phyloP scores from a whole-genome alignment of 2,113 vertebrate species.

The Nycticebus coucang region DNA sequence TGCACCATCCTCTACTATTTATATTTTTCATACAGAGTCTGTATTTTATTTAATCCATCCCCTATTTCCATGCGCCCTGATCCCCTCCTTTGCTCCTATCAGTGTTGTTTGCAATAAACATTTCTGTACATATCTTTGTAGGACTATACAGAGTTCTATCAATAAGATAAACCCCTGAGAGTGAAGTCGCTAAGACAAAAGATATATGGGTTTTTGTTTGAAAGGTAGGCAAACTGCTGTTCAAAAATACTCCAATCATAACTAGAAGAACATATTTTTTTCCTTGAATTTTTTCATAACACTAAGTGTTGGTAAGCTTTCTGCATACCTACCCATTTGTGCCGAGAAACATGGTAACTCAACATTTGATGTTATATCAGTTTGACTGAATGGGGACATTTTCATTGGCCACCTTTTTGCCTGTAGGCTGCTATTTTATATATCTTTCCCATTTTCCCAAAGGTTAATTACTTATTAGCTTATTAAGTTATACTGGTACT shows the following conservation, averaged over 20 bases:
- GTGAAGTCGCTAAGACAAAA: not conserved
- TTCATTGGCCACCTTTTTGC: not conserved
- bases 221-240: not conserved
- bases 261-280: not conserved
- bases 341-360: not conserved
- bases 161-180: not conserved
- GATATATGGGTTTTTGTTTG: not conserved
- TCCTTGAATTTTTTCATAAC: not conserved
- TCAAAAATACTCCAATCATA: not conserved
- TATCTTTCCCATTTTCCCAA: not conserved
- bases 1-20: not conserved
- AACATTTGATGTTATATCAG: not conserved
- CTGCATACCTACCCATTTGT: not conserved
- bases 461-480: not conserved
- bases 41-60: constrained; percentile 5
- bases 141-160: not conserved
- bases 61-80: not conserved
- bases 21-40: not conserved
- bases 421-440: not conserved
- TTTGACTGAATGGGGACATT: not conserved
- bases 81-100: not conserved
- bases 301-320: not conserved
- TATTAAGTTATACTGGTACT: not conserved
- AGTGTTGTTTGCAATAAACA: not conserved
- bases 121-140: not conserved